Percentiles rank a stretch among this genome's conserved stretches.
Conservation (phyloP, 2,888 invertebrate genomes). For the Erebia ligea region DNA sequence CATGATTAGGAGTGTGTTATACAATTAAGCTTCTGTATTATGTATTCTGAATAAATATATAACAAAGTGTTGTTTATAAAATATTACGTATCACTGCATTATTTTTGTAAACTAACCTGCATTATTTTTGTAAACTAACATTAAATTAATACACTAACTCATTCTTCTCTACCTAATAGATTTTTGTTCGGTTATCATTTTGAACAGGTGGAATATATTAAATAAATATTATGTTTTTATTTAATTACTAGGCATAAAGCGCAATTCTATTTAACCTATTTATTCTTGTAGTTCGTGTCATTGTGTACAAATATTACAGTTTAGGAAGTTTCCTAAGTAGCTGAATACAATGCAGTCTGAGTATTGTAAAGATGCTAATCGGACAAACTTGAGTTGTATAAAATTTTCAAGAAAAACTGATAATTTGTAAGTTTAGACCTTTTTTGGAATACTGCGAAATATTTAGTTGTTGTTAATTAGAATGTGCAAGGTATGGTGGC, state of each 20-base stretch:
- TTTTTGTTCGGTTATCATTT: background rate
- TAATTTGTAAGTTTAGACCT: background rate
- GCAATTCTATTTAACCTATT: slow-evolving; percentile 56
- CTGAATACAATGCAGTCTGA: slow-evolving; percentile 51
- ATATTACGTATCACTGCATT: background rate
- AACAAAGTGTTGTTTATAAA: background rate
- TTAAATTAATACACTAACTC: background rate
- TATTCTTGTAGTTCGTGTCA: slow-evolving; percentile 57
- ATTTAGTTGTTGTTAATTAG: background rate
- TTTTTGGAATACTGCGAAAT: background rate
- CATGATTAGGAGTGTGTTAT: background rate
- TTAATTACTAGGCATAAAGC: slow-evolving; percentile 51
- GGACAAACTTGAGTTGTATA: background rate
- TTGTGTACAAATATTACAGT: slow-evolving; percentile 54
- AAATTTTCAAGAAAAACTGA: background rate
- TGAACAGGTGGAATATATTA: background rate
- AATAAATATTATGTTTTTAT: background rate
- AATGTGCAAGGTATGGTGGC: slow-evolving; percentile 19
- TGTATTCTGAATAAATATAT: background rate
- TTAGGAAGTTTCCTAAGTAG: slow-evolving; percentile 60
- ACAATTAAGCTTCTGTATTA: background rate
- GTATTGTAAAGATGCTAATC: slow-evolving; percentile 20
- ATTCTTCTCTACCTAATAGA: background rate
- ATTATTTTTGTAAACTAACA: background rate
- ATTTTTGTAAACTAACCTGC: background rate